Evolutionary conservation across 1,140 invertebrate species (phyloP).

Genomic region (Reticulitermes speratus): DNA sequence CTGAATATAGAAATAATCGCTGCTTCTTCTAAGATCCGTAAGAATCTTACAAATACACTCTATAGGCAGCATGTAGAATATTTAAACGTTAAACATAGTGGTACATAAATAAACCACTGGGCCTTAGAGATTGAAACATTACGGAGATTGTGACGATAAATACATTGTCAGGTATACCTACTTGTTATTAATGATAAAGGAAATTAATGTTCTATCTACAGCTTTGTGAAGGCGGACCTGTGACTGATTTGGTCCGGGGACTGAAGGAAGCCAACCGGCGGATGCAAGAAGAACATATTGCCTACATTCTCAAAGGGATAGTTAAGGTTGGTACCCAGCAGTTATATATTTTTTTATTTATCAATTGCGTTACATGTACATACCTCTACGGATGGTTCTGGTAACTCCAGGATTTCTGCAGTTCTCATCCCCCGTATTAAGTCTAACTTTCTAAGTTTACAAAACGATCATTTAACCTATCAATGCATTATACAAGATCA

Average conservation of each 20-base stretch:
- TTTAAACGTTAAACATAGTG: too few species aligned
- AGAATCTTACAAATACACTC: too few species aligned
- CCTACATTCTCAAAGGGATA: constrained; percentile 80
- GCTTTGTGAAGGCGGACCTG: constrained; percentile 78
- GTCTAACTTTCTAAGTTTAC: background rate
- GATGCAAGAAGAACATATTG: constrained; percentile 83
- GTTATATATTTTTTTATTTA: background rate
- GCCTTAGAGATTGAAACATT: too few species aligned
- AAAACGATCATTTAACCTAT: too few species aligned
- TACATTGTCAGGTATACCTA: too few species aligned
- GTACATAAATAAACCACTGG: too few species aligned
- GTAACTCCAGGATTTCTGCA: background rate
- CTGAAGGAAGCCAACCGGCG: constrained; percentile 65
- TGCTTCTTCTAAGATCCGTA: too few species aligned
- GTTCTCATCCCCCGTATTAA: background rate
- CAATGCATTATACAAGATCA: too few species aligned
- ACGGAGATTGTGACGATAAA: too few species aligned
- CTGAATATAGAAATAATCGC: too few species aligned
- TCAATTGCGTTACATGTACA: background rate
- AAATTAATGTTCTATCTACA: constrained; percentile 44
- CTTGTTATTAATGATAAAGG: too few species aligned
- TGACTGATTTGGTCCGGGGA: constrained; percentile 73
- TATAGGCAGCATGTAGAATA: too few species aligned
- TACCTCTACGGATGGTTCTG: background rate
- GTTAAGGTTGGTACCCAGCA: constrained; percentile 62